These are phyloP conservation scores for Drosophila fulvimacula DNA, from an alignment of 2,888 invertebrate species.

Conservation along the genomic window DNA sequence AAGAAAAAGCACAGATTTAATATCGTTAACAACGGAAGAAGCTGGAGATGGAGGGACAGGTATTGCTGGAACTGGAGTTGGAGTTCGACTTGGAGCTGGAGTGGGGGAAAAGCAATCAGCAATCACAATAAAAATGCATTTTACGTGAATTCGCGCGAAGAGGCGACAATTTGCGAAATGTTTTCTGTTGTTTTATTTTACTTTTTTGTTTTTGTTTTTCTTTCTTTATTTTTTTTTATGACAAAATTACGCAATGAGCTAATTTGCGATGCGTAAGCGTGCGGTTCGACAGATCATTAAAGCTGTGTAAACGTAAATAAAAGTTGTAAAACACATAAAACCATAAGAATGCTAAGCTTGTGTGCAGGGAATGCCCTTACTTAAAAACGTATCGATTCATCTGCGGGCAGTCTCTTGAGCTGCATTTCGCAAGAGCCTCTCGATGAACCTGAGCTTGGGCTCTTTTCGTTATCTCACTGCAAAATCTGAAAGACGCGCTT, in stretches of 20 bases:
- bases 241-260: conserved; percentile 50
- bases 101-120: conserved; percentile 15
- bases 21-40: conserved; percentile 22
- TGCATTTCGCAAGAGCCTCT: conserved; percentile 32
- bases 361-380: conserved; percentile 25
- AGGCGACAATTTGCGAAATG: conserved; percentile 43
- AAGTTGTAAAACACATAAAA: conserved; percentile 32
- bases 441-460: conserved; percentile 8
- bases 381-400: conserved; percentile 1
- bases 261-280: conserved; percentile 50
- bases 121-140: conserved; percentile 48
- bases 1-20: conserved; percentile 29
- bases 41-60: background rate
- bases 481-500: conserved; percentile 50
- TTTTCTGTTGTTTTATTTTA: conserved; percentile 18
- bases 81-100: background rate
- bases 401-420: conserved; percentile 7
- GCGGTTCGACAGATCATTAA: conserved; percentile 26
- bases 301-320: conserved; percentile 21
- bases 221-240: conserved; percentile 23
- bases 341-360: conserved; percentile 35
- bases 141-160: conserved; percentile 26
- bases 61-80: too few relatives aligned
- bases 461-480: conserved; percentile 40
- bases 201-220: conserved; percentile 10